Conservation (phyloP, 1,140 invertebrate genomes). For the Pogonomyrmex barbatus region DNA sequence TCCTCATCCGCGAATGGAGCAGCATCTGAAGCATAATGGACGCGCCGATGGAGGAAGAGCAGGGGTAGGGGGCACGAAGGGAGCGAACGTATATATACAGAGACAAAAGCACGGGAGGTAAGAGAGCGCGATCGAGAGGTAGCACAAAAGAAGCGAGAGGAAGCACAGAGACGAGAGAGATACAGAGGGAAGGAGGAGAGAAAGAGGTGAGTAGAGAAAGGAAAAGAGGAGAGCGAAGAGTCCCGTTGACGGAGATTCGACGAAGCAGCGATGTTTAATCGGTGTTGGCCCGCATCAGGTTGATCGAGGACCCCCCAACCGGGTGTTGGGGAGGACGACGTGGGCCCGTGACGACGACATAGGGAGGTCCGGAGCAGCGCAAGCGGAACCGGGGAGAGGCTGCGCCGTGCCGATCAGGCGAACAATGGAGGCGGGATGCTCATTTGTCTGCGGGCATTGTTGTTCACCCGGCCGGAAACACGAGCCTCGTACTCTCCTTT, state of each 20-base stretch:
- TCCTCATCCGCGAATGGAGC: constrained; percentile 1
- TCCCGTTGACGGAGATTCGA: constrained; percentile 82
- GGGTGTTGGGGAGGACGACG: constrained; percentile 65
- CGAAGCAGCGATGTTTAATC: constrained; percentile 83
- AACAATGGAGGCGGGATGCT: constrained; percentile 86
- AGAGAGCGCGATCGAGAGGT: constrained; percentile 52
- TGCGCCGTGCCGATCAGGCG: constrained; percentile 81
- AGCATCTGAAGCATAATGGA: constrained; percentile 51
- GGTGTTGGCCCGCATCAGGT: constrained; percentile 84
- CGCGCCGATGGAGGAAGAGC: constrained; percentile 42
- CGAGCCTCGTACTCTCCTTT: constrained; percentile 79
- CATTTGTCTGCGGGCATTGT: constrained; percentile 86
- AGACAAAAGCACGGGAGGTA: constrained; percentile 31
- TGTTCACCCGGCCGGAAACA: constrained; percentile 84
- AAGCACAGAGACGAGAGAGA: not conserved
- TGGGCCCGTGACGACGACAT: constrained; percentile 63
- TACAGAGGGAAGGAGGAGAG: too few relatives aligned
- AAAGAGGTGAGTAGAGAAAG: not conserved
- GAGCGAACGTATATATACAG: not conserved
- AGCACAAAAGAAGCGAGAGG: constrained; percentile 57
- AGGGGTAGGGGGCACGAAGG: constrained; percentile 6
- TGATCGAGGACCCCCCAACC: constrained; percentile 84
- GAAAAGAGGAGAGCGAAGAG: constrained; percentile 4
- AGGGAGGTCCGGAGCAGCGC: constrained; percentile 58
- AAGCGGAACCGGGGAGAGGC: constrained; percentile 75